Percentiles rank a stretch among this genome's conserved stretches.
phyloP scores from a whole-genome alignment of 2,797 vertebrate genomes.

The Chelidonichthys spinosus region DNA sequence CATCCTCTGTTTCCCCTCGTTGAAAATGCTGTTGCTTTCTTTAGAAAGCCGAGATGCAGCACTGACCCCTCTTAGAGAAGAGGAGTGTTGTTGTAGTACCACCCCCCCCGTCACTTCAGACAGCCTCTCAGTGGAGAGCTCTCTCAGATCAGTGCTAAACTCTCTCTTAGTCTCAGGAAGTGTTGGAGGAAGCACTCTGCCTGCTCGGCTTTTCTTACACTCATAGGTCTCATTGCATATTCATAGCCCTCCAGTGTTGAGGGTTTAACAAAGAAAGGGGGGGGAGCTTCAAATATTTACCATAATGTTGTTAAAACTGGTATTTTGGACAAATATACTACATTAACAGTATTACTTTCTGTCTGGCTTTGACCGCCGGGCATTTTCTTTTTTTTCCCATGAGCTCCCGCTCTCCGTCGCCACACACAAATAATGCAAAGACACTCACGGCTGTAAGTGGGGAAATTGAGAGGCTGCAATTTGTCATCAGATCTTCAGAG shows the following conservation, averaged over 20 bases:
- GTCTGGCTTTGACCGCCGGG: conserved; percentile 23
- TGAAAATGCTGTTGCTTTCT: conserved; percentile 71
- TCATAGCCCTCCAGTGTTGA: conserved; percentile 60
- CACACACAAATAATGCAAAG: conserved; percentile 63
- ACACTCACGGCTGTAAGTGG: conserved; percentile 38
- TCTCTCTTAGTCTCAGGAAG: conserved; percentile 76
- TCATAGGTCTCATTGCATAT: conserved; percentile 75
- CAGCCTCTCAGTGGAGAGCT: conserved; percentile 73
- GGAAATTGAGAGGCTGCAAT: conserved; percentile 45
- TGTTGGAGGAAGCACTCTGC: conserved; percentile 75
- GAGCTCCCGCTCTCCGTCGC: conserved; percentile 41
- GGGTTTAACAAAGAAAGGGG: conserved; percentile 41
- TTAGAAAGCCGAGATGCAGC: conserved; percentile 68
- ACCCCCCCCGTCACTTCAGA: conserved; percentile 72
- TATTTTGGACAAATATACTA: neutral
- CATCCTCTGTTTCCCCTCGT: conserved; percentile 61
- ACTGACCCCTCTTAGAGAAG: conserved; percentile 72
- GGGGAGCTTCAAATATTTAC: conserved; percentile 56
- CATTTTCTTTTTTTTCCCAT: conserved; percentile 39
- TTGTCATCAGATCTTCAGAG: conserved; percentile 48
- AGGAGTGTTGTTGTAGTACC: conserved; percentile 68
- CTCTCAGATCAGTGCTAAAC: conserved; percentile 78
- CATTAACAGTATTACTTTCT: neutral
- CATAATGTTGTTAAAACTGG: conserved; percentile 41
- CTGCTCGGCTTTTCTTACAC: conserved; percentile 69